Conservation (phyloP, 2,797 vertebrate genomes). For the Euphonia xanthogaster region DNA sequence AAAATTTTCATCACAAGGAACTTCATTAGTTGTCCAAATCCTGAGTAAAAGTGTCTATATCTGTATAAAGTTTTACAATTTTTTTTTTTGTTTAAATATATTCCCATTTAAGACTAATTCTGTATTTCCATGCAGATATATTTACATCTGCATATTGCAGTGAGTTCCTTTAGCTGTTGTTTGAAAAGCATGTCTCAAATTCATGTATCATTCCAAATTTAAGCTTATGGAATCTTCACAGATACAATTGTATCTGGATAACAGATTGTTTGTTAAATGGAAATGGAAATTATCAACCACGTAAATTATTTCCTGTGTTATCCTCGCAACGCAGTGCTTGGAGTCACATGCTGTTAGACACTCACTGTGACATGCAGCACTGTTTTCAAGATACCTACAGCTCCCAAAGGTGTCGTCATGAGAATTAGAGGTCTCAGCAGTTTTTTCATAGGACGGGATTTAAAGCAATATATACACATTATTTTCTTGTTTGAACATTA, state of each 20-base stretch:
- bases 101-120: background rate
- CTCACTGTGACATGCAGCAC: background rate
- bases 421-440: background rate
- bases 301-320: background rate
- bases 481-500: conserved; percentile 5
- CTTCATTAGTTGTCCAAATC: background rate
- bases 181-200: background rate
- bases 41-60: background rate
- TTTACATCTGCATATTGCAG: background rate
- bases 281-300: background rate
- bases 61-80: background rate
- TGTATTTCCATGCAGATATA: background rate
- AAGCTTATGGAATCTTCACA: background rate
- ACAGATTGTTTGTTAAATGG: conserved; percentile 31
- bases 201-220: background rate
- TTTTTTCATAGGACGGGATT: background rate
- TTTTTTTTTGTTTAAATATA: background rate
- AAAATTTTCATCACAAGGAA: conserved; percentile 14
- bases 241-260: background rate
- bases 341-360: background rate
- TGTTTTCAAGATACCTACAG: background rate
- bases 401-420: background rate
- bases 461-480: background rate
- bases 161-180: background rate
- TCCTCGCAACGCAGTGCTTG: background rate